Base-by-base conservation (phyloP, 1,140 invertebrate genomes). In the Zaprionus kolodkinae region DNA sequence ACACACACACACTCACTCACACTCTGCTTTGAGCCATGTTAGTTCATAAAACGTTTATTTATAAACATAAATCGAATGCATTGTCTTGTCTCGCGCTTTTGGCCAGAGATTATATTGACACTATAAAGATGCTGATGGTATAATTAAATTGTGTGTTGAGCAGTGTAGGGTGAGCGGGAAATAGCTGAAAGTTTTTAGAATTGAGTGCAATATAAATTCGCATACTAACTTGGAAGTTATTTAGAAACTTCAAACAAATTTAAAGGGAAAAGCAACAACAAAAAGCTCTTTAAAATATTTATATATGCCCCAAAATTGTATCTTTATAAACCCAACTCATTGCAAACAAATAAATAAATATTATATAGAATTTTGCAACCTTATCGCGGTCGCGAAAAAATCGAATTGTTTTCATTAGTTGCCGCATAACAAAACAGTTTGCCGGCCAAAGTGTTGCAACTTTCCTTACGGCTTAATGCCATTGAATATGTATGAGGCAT, bases 31-130 rank as follows among this genome's bases (percentile, higher is more conserved):
- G 65, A 66, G 61, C 61, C 76, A 43, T 36, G 52, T 57, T 57
- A 64, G 72, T 56, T 76, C 76, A 76, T 83, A 83, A 83, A 67
- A 64, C 15, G 63, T 74, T 84, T 88, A 84, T 89, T 81, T 84
- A 74, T 55, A 63, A 33, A 64, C 17, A 54, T 67, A 68, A 64
- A 54, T 72, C 38, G 15, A 52, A 40, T 61, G 38, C 12, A 38
- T 27, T 50, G 55, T 48, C 54, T 35, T 59, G 9, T 40, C 36
- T 43, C 13, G 21, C 13, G 21, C 13, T 13, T 40, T 27, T 52
- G 21, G 50, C 1, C 7, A 52, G 5, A 25, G 50, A 52, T 13
- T 27, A 27, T 13, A 52, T 27, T 52, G 25, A 52, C 1, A 12
- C 9, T 25, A 13, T 52, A 17, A 17, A 25, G 54, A 17, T 45